Evolutionary conservation across 2,113 vertebrate species (phyloP).

Genomic region (Benitochromis conjunctus): DNA sequence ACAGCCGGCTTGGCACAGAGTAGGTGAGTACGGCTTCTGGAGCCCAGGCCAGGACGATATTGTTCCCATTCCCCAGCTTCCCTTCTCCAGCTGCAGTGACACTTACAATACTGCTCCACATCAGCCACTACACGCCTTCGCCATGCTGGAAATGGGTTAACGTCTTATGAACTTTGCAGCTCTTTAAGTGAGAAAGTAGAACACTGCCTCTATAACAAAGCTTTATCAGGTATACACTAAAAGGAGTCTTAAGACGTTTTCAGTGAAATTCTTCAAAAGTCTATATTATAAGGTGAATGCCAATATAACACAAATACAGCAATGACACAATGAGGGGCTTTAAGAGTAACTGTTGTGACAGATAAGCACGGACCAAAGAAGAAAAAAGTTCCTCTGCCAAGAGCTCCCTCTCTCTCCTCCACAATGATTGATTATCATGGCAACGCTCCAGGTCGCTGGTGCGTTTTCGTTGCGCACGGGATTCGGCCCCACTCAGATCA

Average conservation of each 20-base stretch:
- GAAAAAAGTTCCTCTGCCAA: slow-evolving; percentile 16
- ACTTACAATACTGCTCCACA: slow-evolving; percentile 15
- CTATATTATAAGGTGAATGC: not conserved
- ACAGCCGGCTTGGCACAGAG: slow-evolving; percentile 47
- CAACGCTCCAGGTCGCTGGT: slow-evolving; percentile 62
- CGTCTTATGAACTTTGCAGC: not conserved
- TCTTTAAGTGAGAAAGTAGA: not conserved
- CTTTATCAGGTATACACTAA: not conserved
- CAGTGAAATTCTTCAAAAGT: not conserved
- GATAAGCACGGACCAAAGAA: not conserved
- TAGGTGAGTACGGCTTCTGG: slow-evolving; percentile 18
- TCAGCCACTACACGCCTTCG: not conserved
- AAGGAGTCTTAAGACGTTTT: not conserved
- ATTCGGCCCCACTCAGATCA: slow-evolving; percentile 69
- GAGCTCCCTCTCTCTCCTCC: slow-evolving; percentile 29
- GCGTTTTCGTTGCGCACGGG: slow-evolving; percentile 73
- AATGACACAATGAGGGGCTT: not conserved
- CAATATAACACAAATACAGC: not conserved
- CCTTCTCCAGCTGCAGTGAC: slow-evolving; percentile 22
- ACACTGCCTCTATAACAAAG: not conserved
- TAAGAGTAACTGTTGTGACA: not conserved
- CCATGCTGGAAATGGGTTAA: not conserved
- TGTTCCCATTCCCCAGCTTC: slow-evolving; percentile 17
- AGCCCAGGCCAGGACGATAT: slow-evolving; percentile 1
- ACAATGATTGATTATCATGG: slow-evolving; percentile 75